Evolutionary conservation across 2,888 invertebrate species (phyloP).

Genomic region (Gymnosoma rotundatum): DNA sequence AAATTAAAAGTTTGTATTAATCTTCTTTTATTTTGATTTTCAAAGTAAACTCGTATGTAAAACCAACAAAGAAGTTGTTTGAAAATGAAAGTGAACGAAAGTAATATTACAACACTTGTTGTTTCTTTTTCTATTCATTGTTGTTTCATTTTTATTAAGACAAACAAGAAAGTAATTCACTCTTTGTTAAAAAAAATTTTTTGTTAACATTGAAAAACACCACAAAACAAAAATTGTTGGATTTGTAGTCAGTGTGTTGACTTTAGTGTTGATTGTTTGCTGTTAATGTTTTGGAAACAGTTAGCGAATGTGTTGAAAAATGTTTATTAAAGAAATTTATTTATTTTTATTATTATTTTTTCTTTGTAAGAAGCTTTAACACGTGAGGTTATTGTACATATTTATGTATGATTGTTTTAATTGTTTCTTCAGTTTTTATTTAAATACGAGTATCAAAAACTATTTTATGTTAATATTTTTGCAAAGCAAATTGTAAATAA

Average conservation of each 20-base stretch:
- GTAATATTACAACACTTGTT: slow-evolving; percentile 53
- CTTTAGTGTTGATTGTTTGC: slow-evolving; percentile 20
- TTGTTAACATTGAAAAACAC: slow-evolving; percentile 51
- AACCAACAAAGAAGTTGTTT: slow-evolving; percentile 12
- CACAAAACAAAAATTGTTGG: too few relatives aligned
- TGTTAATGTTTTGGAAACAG: slow-evolving; percentile 40
- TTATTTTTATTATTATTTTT: not conserved
- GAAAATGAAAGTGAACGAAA: slow-evolving; percentile 68
- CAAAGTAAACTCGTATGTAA: not conserved
- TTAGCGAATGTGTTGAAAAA: slow-evolving; percentile 37
- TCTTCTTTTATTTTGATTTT: not conserved
- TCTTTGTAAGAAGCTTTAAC: slow-evolving; percentile 20
- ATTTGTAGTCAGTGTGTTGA: not conserved
- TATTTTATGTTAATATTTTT: not conserved
- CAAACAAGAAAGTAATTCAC: slow-evolving; percentile 39
- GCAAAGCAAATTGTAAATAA: not conserved
- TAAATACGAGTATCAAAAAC: not conserved
- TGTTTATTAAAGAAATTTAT: slow-evolving; percentile 26
- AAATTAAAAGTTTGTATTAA: slow-evolving; percentile 7
- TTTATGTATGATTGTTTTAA: not conserved
- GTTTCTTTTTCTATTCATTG: not conserved
- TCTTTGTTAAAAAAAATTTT: not conserved
- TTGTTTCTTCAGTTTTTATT: slow-evolving; percentile 6
- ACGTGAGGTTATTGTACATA: slow-evolving; percentile 50
- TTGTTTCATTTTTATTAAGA: not conserved